These are phyloP conservation scores for Wasmannia auropunctata DNA, from an alignment of 1,140 invertebrate species.

Conservation along the genomic window DNA sequence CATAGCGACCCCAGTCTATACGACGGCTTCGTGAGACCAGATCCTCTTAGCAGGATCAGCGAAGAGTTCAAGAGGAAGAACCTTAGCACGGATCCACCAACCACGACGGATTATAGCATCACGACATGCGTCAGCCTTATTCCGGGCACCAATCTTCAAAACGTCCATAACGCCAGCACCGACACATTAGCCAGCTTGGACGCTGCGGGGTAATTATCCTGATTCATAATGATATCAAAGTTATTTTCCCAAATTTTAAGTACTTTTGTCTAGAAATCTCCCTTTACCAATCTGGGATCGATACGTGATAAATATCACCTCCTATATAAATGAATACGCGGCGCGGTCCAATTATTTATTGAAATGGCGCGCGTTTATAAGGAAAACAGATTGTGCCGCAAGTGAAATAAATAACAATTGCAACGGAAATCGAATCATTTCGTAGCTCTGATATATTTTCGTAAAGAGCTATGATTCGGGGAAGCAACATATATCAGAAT, in stretches of 20 bases:
- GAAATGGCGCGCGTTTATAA: not conserved
- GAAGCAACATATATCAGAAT: not conserved
- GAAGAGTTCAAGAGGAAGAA: slow-evolving; percentile 83
- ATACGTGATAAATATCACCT: no score
- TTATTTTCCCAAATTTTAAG: not conserved
- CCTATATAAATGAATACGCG: no score
- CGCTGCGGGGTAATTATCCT: slow-evolving; percentile 87
- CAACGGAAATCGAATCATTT: not conserved
- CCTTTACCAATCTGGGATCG: not conserved
- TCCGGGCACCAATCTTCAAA: slow-evolving; percentile 85
- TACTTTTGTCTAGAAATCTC: not conserved
- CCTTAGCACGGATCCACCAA: slow-evolving; percentile 86
- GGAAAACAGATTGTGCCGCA: not conserved
- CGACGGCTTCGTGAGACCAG: slow-evolving; percentile 92
- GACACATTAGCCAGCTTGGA: slow-evolving; percentile 91
- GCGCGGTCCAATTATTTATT: not conserved
- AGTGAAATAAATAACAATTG: not conserved
- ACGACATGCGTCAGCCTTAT: slow-evolving; percentile 86
- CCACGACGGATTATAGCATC: slow-evolving; percentile 84
- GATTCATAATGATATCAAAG: not conserved
- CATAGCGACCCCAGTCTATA: slow-evolving; percentile 93
- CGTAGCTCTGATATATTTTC: not conserved
- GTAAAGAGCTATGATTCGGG: not conserved
- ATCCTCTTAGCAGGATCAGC: slow-evolving; percentile 89
- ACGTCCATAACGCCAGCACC: slow-evolving; percentile 87